Percentiles rank a stretch among this genome's conserved stretches.
phyloP scores from a whole-genome alignment of 2,888 invertebrate species.

The Caenorhabditis sp. region DNA sequence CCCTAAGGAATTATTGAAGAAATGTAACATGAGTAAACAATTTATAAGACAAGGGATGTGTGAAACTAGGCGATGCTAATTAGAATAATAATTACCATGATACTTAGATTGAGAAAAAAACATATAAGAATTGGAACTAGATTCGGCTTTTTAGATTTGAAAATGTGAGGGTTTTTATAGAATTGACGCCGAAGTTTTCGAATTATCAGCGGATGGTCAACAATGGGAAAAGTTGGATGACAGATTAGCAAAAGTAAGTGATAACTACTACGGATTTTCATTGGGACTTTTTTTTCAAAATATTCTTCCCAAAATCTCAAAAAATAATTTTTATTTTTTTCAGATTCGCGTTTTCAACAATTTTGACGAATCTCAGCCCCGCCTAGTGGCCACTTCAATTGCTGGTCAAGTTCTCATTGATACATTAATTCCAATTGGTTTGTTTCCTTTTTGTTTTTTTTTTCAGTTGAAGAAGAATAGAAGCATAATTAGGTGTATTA shows the following conservation, averaged over 20 bases:
- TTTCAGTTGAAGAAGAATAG: background rate
- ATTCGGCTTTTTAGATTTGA: background rate
- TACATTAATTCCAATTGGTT: conserved; percentile 36
- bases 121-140: background rate
- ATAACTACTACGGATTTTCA: too few species aligned
- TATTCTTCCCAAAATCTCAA: background rate
- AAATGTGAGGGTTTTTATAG: conserved; percentile 13
- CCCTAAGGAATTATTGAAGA: background rate
- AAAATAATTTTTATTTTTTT: background rate
- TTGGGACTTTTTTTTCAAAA: background rate
- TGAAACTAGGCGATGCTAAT: background rate
- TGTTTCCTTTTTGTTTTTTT: background rate
- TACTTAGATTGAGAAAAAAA: background rate
- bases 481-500: background rate
- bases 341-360: conserved; percentile 43
- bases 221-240: conserved; percentile 36
- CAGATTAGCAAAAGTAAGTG: conserved; percentile 25
- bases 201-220: conserved; percentile 40
- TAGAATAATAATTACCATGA: background rate
- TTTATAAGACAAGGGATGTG: background rate
- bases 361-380: conserved; percentile 41
- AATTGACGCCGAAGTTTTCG: conserved; percentile 43
- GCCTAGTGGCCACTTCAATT: conserved; percentile 29
- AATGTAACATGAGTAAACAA: background rate
- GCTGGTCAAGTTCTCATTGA: conserved; percentile 36